Base-by-base conservation (phyloP, 2,888 invertebrate species). In the Parnassius orleans region DNA sequence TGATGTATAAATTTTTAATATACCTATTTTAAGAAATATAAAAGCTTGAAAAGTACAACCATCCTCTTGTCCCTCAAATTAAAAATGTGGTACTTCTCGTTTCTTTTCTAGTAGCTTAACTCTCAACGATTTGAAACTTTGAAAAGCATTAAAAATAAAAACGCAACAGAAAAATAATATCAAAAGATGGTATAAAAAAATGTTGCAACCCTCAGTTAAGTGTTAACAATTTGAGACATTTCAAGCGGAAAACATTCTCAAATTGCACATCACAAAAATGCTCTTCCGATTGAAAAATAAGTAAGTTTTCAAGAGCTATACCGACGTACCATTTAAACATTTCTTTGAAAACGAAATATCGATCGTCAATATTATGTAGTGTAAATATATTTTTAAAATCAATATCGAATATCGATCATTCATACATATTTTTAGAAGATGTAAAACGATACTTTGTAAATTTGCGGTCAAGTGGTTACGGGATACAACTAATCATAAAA, bases 221-320 rank as follows among this genome's bases (percentile, higher is more conserved):
- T 83, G 78, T 81, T 77, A 77, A 79, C 84, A 83, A 84, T 90
- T 89, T 80, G 79, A 73, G 68, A 72, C 72, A 81, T 78, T 81
- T 86, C 87, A 82, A 83, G 89, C 90, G 90, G 90, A 90, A 89
- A 87, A 85, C 79, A 81, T 80, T 87, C 90, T 90, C 90, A 87
- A 88, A 89, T 90, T 90, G 89, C 90, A 87, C 80, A 83, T 80
- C 76, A 72, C 74, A 79, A 75, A 78, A 77, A 74, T 80, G 69
- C 71, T 79, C 83, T 87, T 87, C 85, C 85, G 86, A 86, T 84
- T 75, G 76, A 64, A 72, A 75, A 74, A 66, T 70, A 68, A 61
- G 66, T 64, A 65, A 66, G 69, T 68, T 66, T 69, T 65, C 60
- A 65, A 66, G 69, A 63, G 64, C 66, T 9, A 66, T 43, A 12